phyloP scores from a whole-genome alignment of 2,888 invertebrate genomes.

The Clostera curtula region DNA sequence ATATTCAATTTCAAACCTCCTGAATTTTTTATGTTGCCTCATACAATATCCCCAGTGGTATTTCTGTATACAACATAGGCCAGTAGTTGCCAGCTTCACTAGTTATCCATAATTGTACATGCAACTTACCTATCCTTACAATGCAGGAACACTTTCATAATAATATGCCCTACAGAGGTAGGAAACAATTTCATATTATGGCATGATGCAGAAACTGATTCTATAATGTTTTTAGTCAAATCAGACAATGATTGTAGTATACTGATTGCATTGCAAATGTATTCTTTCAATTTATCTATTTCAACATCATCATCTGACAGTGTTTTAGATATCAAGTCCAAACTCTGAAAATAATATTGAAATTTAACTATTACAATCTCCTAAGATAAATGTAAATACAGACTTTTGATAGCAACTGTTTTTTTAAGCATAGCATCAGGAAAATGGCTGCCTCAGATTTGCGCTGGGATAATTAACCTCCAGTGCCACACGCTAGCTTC shows the following conservation, averaged over 20 bases:
- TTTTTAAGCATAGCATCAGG: too few species aligned
- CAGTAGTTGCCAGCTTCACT: too few species aligned
- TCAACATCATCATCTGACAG: conserved; percentile 25
- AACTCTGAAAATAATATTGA: conserved; percentile 35
- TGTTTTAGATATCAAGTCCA: conserved; percentile 30
- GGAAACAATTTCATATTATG: conserved; percentile 39
- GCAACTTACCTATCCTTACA: conserved; percentile 63
- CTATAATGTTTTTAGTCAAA: conserved; percentile 37
- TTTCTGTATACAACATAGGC: too few species aligned
- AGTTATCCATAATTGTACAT: background rate
- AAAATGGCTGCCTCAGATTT: too few species aligned
- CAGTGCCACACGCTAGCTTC: too few species aligned
- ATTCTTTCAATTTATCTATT: conserved; percentile 25
- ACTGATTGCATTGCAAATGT: conserved; percentile 37
- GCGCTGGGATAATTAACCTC: too few species aligned
- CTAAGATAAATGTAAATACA: too few species aligned
- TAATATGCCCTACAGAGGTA: conserved; percentile 41
- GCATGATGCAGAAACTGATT: conserved; percentile 36
- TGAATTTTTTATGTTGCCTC: too few species aligned
- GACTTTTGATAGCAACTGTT: too few species aligned
- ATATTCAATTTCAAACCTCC: too few species aligned
- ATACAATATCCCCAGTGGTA: too few species aligned
- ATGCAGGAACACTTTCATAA: conserved; percentile 57
- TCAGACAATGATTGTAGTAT: conserved; percentile 42
- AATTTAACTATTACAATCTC: conserved; percentile 3